Conservation (phyloP, 2,797 vertebrate species). For the Typhlichthys eigenmanni region DNA sequence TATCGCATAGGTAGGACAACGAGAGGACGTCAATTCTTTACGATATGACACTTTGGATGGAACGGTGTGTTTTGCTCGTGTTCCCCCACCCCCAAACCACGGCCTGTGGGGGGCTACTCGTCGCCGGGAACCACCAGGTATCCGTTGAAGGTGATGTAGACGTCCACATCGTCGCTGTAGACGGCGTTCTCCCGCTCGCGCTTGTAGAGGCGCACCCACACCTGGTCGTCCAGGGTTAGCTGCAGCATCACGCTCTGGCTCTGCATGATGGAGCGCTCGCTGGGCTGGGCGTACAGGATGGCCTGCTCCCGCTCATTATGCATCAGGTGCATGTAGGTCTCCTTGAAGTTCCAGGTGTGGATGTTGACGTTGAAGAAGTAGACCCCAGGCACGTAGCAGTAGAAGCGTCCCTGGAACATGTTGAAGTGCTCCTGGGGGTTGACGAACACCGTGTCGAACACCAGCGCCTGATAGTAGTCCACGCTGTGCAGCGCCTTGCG, state of each 20-base stretch:
- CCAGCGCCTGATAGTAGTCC: slow-evolving; percentile 85
- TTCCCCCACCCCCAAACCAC: too few relatives aligned
- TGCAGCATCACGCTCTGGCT: slow-evolving; percentile 93
- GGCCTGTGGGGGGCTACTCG: slow-evolving; percentile 23
- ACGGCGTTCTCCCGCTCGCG: slow-evolving; percentile 90
- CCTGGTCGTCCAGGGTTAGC: slow-evolving; percentile 79
- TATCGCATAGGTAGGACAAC: too few relatives aligned
- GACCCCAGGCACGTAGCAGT: slow-evolving; percentile 81
- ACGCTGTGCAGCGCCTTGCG: slow-evolving; percentile 89
- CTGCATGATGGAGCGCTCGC: slow-evolving; percentile 97
- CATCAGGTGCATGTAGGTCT: slow-evolving; percentile 95
- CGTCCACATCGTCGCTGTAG: slow-evolving; percentile 91
- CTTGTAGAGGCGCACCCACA: slow-evolving; percentile 93
- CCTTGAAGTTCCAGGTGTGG: slow-evolving; percentile 98
- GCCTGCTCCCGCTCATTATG: slow-evolving; percentile 82
- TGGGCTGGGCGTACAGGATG: slow-evolving; percentile 93
- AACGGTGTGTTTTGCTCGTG: too few relatives aligned
- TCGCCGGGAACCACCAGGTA: slow-evolving; percentile 82
- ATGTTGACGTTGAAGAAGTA: slow-evolving; percentile 96
- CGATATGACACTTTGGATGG: too few relatives aligned
- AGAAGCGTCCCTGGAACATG: slow-evolving; percentile 88
- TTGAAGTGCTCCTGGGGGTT: slow-evolving; percentile 88
- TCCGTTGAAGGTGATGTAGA: slow-evolving; percentile 94
- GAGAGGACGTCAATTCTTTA: too few relatives aligned
- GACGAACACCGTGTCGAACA: slow-evolving; percentile 92